Conservation (phyloP, 2,888 invertebrate species). For the Mythimna impura region DNA sequence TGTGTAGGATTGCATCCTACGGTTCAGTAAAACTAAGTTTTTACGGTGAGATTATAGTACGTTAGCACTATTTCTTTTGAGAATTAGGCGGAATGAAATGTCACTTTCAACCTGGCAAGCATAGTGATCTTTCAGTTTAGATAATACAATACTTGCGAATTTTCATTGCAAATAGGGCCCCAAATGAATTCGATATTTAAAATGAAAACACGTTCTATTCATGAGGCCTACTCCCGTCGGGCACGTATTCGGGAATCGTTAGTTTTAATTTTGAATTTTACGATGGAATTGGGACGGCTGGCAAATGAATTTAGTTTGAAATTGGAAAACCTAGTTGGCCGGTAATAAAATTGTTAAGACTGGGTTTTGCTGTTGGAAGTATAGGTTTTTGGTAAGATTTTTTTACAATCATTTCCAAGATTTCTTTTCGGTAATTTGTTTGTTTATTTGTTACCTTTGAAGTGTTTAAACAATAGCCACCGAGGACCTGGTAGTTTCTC, state of each 20-base stretch:
- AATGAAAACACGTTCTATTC: slow-evolving; percentile 49
- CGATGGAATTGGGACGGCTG: slow-evolving; percentile 36
- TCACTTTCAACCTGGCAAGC: neutral
- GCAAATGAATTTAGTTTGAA: slow-evolving; percentile 51
- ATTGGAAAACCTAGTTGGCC: slow-evolving; percentile 41
- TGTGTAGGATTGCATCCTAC: neutral
- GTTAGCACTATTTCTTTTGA: neutral
- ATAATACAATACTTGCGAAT: neutral
- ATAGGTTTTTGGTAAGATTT: neutral
- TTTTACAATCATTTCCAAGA: neutral
- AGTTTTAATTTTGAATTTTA: slow-evolving; percentile 56
- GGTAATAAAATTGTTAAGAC: slow-evolving; percentile 17
- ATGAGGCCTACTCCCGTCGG: slow-evolving; percentile 26
- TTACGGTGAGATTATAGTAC: no score
- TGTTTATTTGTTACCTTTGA: neutral
- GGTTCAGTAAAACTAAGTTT: no score
- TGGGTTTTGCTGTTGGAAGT: slow-evolving; percentile 6
- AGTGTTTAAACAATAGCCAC: neutral
- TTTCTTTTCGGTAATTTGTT: no score
- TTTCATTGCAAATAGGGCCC: neutral
- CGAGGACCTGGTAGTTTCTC: no score
- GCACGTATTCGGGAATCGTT: slow-evolving; percentile 41
- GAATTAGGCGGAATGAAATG: neutral
- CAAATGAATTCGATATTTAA: slow-evolving; percentile 43
- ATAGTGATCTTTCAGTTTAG: no score